A percentile compares a stretch with the other conserved stretches of the same genome.
phyloP scores from a whole-genome alignment of 2,888 invertebrate genomes.

The Rotaria macrura region DNA sequence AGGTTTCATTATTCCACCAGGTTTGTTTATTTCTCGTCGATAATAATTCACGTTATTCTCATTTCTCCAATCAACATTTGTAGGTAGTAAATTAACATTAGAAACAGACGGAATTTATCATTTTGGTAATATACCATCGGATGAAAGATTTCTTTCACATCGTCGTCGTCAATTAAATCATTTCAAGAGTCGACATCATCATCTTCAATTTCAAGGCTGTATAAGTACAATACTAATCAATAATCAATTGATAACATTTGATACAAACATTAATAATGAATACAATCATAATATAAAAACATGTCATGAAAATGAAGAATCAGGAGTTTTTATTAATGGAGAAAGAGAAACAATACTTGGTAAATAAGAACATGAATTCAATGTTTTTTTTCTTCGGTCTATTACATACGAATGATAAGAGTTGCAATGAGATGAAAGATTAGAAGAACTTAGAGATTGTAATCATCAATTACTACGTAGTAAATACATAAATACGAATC shows the following conservation, averaged over 20 bases:
- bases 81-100: constrained; percentile 5
- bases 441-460: no score
- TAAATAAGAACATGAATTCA: not conserved
- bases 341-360: not conserved
- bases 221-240: not conserved
- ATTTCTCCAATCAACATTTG: no score
- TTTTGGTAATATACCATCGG: constrained; percentile 16
- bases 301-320: constrained; percentile 18
- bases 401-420: no score
- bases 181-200: not conserved
- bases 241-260: not conserved
- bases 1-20: constrained; percentile 19
- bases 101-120: not conserved
- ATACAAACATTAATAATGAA: not conserved
- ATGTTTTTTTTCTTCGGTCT: no score
- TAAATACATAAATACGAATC: no score
- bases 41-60: not conserved
- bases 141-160: not conserved
- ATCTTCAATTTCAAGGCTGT: constrained; percentile 10
- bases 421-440: no score
- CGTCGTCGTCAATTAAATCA: constrained; percentile 1
- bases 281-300: not conserved
- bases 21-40: not conserved
- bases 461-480: no score
- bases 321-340: constrained; percentile 5